Percentiles rank a stretch among this genome's conserved stretches.
These are phyloP conservation scores for Beris morrisii DNA, from an alignment of 2,888 invertebrate species.

Conservation along the genomic window DNA sequence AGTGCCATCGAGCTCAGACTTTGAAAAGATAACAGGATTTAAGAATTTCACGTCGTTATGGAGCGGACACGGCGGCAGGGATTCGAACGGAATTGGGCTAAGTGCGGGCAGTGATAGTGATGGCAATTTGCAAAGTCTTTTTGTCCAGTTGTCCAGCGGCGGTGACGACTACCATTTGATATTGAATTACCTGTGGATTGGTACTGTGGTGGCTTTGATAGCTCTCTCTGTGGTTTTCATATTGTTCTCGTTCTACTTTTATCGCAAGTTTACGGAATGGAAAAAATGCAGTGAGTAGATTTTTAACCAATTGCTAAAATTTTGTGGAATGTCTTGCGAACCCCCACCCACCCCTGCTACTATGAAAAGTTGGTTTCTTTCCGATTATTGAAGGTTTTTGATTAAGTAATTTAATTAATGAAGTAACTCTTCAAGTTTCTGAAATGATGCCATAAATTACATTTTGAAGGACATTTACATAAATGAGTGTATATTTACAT, in stretches of 20 bases:
- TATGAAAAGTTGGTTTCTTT: background rate
- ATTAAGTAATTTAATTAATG: background rate
- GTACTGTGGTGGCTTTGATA: constrained; percentile 52
- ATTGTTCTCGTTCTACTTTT: constrained; percentile 54
- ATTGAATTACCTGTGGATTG: constrained; percentile 56
- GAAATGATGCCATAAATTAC: too few relatives aligned
- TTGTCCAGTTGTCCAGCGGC: constrained; percentile 48
- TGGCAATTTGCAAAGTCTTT: constrained; percentile 37
- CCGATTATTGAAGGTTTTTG: background rate
- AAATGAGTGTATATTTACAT: too few relatives aligned
- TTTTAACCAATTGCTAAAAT: too few relatives aligned
- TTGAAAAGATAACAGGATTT: constrained; percentile 53
- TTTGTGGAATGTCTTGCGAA: too few relatives aligned
- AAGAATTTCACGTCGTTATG: constrained; percentile 52
- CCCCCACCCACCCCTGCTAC: too few relatives aligned
- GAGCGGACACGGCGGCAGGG: constrained; percentile 41
- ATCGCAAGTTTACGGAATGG: constrained; percentile 55
- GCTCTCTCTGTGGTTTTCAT: constrained; percentile 53
- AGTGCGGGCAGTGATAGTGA: constrained; percentile 1
- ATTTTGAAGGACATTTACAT: too few relatives aligned
- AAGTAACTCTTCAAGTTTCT: too few relatives aligned
- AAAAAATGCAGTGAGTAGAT: constrained; percentile 56
- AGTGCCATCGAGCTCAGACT: constrained; percentile 52
- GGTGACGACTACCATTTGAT: constrained; percentile 52
- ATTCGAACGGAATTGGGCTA: background rate